Evolutionary conservation across 1,140 invertebrate species (phyloP), one percentile per base, ranked within the genome.

Genomic region (Hylaeus volcanicus): DNA sequence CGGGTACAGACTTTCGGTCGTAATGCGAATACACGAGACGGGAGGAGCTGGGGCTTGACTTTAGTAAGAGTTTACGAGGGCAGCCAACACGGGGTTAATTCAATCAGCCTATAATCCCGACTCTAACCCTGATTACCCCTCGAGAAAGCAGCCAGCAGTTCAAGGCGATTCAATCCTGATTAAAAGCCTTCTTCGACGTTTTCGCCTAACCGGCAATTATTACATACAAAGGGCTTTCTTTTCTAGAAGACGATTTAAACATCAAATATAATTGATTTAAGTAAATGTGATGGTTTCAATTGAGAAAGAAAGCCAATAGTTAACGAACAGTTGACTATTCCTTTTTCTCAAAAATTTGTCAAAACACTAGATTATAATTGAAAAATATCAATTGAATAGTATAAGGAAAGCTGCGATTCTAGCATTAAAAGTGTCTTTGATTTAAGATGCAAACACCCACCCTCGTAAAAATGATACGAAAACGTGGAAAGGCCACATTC

Each of bases 41-140:
- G 92, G 92, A 91, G 92, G 92, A 93, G 91, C 83, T 79, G 79
- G 85, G 88, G 88, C 86, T 89, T 92, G 91, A 93, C 91, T 93
- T 92, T 92, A 91, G 91, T 90, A 92, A 91, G 90, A 92, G 91
- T 93, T 93, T 93, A 93, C 88, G 92, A 93, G 91, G 90, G 88
- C 88, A 89, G 90, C 90, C 85, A 90, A 91, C 86, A 90, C 87
- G 87, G 85, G 90, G 90, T 92, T 92, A 92, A 92, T 93, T 92
- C 89, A 91, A 93, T 93, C 91, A 90, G 88, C 90, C 90, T 87
- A 91, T 90, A 92, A 92, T 92, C 88, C 89, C 86, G 82, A 88
- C 89, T 90, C 89, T 91, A 91, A 92, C 90, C 89, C 90, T 92
- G 91, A 92, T 92, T 92, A 92, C 89, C 89, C 86, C 83, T 82